A percentile compares a stretch with the other conserved stretches of the same genome.
Conservation (phyloP, 2,797 vertebrate species). For the Parotocinclus haroldoi region DNA sequence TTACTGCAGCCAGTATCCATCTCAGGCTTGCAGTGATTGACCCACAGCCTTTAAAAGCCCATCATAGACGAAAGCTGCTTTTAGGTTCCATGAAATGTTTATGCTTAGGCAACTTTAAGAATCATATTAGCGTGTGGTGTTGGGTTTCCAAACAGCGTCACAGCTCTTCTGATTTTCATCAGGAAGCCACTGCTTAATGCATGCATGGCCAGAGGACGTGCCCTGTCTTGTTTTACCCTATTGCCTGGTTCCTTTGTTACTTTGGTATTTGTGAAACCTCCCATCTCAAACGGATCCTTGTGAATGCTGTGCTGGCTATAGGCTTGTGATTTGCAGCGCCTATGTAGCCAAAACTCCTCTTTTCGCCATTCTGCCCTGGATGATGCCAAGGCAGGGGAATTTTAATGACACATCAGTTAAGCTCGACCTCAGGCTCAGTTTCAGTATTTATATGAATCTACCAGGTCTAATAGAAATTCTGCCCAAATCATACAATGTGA, state of each 20-base stretch:
- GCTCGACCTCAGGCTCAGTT: no score
- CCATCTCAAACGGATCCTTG: background rate
- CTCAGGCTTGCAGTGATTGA: slow-evolving; percentile 34
- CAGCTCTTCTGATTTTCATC: slow-evolving; percentile 6
- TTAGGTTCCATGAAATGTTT: slow-evolving; percentile 56
- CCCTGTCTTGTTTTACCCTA: slow-evolving; percentile 39
- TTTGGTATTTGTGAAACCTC: slow-evolving; percentile 41
- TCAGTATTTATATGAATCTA: no score
- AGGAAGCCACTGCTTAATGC: slow-evolving; percentile 4
- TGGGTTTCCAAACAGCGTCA: slow-evolving; percentile 21
- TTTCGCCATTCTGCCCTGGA: background rate
- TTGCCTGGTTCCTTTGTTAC: slow-evolving; percentile 40
- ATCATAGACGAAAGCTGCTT: slow-evolving; percentile 45
- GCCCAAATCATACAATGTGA: background rate
- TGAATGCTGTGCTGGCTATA: slow-evolving; percentile 2
- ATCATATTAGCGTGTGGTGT: slow-evolving; percentile 44
- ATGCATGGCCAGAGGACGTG: slow-evolving; percentile 37
- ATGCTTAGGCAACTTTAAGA: slow-evolving; percentile 42
- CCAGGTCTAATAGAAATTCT: no score
- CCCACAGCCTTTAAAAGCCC: slow-evolving; percentile 49
- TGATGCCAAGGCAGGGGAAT: slow-evolving; percentile 10
- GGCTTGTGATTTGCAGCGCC: slow-evolving; percentile 24
- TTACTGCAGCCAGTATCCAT: slow-evolving; percentile 27
- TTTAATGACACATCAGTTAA: no score
- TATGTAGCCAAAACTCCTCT: no score